A percentile compares a stretch with the other conserved stretches of the same genome.
Evolutionary conservation across 1,140 invertebrate species (phyloP).

Genomic region (Diorhabda elongata): DNA sequence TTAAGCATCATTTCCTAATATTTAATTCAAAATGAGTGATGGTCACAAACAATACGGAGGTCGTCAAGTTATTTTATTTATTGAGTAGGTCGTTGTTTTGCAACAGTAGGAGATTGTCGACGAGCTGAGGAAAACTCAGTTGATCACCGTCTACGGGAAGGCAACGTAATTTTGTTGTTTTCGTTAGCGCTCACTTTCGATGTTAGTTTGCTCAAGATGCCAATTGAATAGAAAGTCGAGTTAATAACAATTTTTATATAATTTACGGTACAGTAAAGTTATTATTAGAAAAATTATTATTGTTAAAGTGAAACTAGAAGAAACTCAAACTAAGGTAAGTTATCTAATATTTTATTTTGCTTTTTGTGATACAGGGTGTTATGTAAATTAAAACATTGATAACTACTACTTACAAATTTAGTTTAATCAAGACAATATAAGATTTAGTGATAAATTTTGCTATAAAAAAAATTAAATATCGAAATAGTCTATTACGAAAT

Average conservation of each 20-base stretch:
- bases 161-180: not conserved
- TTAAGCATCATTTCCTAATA: too few species aligned
- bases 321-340: not conserved
- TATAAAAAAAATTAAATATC: too few species aligned
- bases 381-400: too few species aligned
- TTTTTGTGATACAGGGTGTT: not conserved
- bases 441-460: too few species aligned
- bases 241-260: not conserved
- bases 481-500: too few species aligned
- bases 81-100: too few species aligned
- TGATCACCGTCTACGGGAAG: not conserved
- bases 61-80: too few species aligned
- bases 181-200: not conserved
- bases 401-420: too few species aligned
- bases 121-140: not conserved
- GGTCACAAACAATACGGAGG: too few species aligned
- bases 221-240: not conserved
- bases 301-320: not conserved
- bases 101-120: too few species aligned
- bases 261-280: not conserved
- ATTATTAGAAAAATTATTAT: constrained; percentile 1
- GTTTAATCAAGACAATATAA: too few species aligned
- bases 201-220: not conserved
- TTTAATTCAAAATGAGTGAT: too few species aligned
- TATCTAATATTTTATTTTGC: not conserved